A percentile compares a stretch with the other conserved stretches of the same genome.
These are phyloP conservation scores for Vulpes ferrilata DNA, from an alignment of 2,113 vertebrate species.

Conservation along the genomic window DNA sequence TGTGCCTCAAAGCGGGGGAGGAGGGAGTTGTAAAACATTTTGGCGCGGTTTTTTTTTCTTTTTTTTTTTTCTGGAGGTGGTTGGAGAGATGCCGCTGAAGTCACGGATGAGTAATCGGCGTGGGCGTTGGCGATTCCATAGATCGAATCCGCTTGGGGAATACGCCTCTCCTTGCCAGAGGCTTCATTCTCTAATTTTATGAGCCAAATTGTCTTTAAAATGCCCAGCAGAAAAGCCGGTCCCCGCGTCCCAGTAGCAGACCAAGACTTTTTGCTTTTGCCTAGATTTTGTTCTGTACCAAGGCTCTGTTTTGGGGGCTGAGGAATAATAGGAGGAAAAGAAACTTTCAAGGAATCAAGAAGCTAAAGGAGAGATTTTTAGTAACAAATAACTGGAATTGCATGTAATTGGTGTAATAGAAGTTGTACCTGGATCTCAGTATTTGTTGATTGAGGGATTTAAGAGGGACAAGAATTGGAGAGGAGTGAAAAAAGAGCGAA, in stretches of 20 bases:
- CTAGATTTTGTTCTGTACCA: background rate
- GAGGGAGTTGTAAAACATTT: constrained; percentile 81
- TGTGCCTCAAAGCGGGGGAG: background rate
- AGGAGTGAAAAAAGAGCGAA: background rate
- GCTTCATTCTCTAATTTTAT: constrained; percentile 60
- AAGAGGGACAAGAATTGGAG: background rate
- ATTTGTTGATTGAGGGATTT: background rate
- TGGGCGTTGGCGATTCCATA: constrained; percentile 63
- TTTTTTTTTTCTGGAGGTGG: constrained; percentile 73
- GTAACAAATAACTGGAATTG: background rate
- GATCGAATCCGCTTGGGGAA: constrained; percentile 61
- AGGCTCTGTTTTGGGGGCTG: background rate
- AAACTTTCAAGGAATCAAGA: background rate
- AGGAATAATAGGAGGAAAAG: background rate
- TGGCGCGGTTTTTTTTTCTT: constrained; percentile 67
- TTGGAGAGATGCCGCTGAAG: constrained; percentile 81
- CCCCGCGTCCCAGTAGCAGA: background rate
- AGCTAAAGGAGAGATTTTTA: background rate
- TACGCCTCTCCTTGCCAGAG: constrained; percentile 43
- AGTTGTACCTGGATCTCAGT: background rate
- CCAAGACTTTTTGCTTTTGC: background rate
- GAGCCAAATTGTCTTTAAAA: constrained; percentile 67
- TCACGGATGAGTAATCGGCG: constrained; percentile 84
- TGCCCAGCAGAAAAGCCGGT: constrained; percentile 32
- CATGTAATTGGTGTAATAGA: background rate